Conservation (phyloP, 2,888 invertebrate species). For the Sphecodes monilicornis region DNA sequence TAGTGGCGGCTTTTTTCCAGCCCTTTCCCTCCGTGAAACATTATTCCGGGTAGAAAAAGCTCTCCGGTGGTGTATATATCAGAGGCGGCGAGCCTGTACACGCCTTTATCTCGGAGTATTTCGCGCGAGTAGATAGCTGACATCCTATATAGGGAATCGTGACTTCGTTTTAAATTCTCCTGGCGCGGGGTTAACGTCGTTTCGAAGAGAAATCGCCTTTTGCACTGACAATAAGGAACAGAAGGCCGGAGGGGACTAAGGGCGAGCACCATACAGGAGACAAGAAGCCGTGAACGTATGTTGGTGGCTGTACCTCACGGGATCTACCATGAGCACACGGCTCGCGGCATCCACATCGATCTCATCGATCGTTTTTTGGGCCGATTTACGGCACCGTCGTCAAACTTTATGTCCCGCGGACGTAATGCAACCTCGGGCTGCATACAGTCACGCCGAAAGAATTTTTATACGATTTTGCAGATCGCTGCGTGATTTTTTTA, state of each 20-base stretch:
- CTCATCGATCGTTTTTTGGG: constrained; percentile 45
- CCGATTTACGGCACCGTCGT: constrained; percentile 52
- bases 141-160: constrained; percentile 71
- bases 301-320: not conserved
- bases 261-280: constrained; percentile 17
- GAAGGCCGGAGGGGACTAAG: constrained; percentile 33
- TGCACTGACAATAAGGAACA: constrained; percentile 74
- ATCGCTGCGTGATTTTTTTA: constrained; percentile 11
- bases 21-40: constrained; percentile 28
- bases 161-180: constrained; percentile 79
- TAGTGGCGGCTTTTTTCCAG: constrained; percentile 40
- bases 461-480: not conserved
- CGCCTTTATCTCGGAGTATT: constrained; percentile 64
- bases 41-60: constrained; percentile 43
- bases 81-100: constrained; percentile 44
- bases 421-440: constrained; percentile 14
- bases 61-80: constrained; percentile 54
- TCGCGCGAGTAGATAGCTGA: constrained; percentile 59
- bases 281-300: constrained; percentile 30
- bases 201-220: constrained; percentile 77
- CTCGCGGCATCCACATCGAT: constrained; percentile 43
- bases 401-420: constrained; percentile 42
- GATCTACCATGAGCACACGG: not conserved
- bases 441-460: not conserved
- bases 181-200: constrained; percentile 74